Conservation (phyloP, 2,797 vertebrate genomes). For the Ctenosaura bakeri region DNA sequence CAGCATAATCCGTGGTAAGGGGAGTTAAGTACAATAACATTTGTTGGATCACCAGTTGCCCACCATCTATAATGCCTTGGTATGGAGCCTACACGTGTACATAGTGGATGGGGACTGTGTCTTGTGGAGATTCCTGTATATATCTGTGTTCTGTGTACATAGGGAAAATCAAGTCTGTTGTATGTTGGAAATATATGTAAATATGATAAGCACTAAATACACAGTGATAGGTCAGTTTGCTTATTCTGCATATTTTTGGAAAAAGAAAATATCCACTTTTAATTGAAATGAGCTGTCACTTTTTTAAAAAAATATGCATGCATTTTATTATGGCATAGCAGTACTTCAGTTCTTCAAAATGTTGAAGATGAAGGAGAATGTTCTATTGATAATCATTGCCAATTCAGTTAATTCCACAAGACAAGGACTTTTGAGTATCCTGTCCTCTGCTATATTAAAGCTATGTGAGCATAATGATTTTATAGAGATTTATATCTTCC, state of each 20-base stretch:
- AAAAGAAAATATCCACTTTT: conserved; percentile 45
- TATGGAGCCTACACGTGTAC: background rate
- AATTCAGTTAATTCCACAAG: conserved; percentile 49
- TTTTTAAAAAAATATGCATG: conserved; percentile 20
- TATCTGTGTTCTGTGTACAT: too few relatives aligned
- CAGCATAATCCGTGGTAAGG: too few relatives aligned
- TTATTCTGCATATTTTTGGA: conserved; percentile 46
- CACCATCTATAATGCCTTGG: background rate
- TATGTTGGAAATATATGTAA: conserved; percentile 45
- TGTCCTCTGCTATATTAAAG: conserved; percentile 46
- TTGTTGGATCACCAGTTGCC: too few relatives aligned
- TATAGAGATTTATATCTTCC: conserved; percentile 51
- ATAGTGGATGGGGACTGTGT: background rate
- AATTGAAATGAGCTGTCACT: conserved; percentile 37
- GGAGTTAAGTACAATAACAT: too few relatives aligned
- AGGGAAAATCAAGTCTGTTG: too few relatives aligned
- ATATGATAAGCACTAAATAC: conserved; percentile 40
- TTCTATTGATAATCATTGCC: conserved; percentile 46
- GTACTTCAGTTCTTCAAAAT: conserved; percentile 32
- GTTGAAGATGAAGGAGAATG: conserved; percentile 41
- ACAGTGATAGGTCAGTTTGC: background rate
- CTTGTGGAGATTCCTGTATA: too few relatives aligned
- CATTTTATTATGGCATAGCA: conserved; percentile 46
- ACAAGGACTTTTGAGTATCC: conserved; percentile 54
- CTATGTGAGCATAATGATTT: conserved; percentile 19